A percentile compares a stretch with the other conserved stretches of the same genome.
phyloP scores from a whole-genome alignment of 2,113 vertebrate species.

The Otolemur garnettii region DNA sequence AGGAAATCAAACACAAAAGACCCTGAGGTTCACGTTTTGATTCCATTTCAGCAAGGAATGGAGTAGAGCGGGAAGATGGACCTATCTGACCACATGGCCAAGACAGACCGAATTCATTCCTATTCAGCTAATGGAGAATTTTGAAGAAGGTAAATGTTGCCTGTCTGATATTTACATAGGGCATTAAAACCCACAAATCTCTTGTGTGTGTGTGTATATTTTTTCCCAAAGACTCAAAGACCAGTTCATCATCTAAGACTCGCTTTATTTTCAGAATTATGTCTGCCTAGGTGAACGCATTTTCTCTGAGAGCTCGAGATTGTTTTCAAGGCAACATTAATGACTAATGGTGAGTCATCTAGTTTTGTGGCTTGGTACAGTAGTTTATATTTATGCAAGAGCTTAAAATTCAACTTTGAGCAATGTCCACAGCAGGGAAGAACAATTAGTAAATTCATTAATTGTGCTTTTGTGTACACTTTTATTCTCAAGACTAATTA shows the following conservation, averaged over 20 bases:
- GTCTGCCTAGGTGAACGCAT: constrained; percentile 62
- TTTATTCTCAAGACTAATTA: constrained; percentile 82
- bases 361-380: constrained; percentile 72
- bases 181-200: constrained; percentile 70
- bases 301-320: constrained; percentile 53
- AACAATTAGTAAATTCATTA: constrained; percentile 85
- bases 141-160: constrained; percentile 56
- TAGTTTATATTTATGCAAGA: constrained; percentile 80
- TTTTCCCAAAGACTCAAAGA: constrained; percentile 58
- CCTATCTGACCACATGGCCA: not conserved
- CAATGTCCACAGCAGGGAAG: constrained; percentile 83
- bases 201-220: not conserved
- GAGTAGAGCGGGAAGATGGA: not conserved
- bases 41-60: not conserved
- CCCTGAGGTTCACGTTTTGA: not conserved
- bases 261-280: constrained; percentile 67
- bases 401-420: constrained; percentile 83
- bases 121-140: constrained; percentile 49
- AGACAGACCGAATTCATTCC: constrained; percentile 47
- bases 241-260: constrained; percentile 54
- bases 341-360: constrained; percentile 79
- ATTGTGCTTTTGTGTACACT: constrained; percentile 84
- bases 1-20: not conserved
- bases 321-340: constrained; percentile 68
- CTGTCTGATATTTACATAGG: constrained; percentile 58